Base-by-base conservation (phyloP, 2,888 invertebrate species). In the Stictocephala bisonia region DNA sequence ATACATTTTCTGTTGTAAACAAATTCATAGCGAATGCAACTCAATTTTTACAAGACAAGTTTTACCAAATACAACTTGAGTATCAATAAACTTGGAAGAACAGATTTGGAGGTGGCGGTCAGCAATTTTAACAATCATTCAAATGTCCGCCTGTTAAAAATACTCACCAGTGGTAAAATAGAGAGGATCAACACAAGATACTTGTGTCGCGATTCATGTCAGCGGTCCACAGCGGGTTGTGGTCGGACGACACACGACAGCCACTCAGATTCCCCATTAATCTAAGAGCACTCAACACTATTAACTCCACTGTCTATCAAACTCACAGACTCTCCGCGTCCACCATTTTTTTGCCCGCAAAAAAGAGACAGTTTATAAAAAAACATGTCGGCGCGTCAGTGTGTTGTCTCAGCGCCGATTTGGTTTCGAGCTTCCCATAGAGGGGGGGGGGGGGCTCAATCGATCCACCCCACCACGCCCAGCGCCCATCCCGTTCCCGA, bases 351-450 rank as follows among this genome's bases (percentile, higher is more conserved):
- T 66, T 40, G 48, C 48, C 51, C 68, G 48, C 50, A 67, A 67
- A 67, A 66, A 67, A 68, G 51, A 68, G 50, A 51, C 48, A 68
- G 68, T 31, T 68, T 68, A 68, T 51, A 68, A 50, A 68, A 66
- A 68, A 68, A 51, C 68, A 68, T 68, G 68, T 68, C 68, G 68
- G 68, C 68, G 68, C 68, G 68, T 68, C 66, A 44, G 48, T 67
- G 26, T 41, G 50, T 60, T 67, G 67, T 53, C 69, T 29, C 40
- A 3, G 69, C 69, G 51, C 40, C 69, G 35, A 51, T 69, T 69
- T 69, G 68, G 68, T 68, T 68, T 50, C 68, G 68, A 51, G 68
- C 50, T 68, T 68, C n/a, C n/a, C n/a, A n/a, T n/a, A n/a, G n/a
- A n/a, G n/a, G 51, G 44, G 51, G 31, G 68, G 31, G 51, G 68